Conservation (phyloP, 2,113 vertebrate species). For the Tupaia tana region DNA sequence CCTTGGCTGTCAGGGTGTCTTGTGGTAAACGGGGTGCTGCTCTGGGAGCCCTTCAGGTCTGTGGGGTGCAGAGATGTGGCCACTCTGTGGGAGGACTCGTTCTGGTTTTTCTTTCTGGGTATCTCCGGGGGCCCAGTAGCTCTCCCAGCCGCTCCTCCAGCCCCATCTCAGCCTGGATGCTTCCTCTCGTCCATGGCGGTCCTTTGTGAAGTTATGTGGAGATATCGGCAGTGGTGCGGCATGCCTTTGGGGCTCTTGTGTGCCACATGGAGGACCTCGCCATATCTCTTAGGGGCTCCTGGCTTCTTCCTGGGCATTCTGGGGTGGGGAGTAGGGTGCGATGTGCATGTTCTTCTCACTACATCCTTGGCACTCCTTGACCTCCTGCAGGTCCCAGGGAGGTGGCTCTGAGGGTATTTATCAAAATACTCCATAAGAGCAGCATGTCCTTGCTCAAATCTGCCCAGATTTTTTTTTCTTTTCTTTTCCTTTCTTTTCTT, state of each 20-base stretch:
- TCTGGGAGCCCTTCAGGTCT: neutral
- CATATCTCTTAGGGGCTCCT: neutral
- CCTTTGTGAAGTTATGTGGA: neutral
- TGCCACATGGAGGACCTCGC: neutral
- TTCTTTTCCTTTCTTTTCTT: too few relatives aligned
- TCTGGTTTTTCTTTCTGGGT: neutral
- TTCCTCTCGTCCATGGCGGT: neutral
- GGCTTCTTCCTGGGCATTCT: neutral
- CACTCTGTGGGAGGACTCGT: accelerated
- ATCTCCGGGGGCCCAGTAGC: too few relatives aligned
- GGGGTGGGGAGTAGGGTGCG: accelerated
- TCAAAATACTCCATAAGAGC: neutral
- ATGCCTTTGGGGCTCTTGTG: neutral
- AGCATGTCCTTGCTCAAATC: neutral
- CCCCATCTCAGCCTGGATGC: neutral
- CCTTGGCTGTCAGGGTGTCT: neutral
- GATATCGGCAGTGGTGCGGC: neutral
- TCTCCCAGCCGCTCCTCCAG: neutral
- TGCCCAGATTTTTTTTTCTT: neutral
- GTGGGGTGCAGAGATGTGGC: neutral
- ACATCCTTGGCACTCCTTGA: accelerated
- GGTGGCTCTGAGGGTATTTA: neutral
- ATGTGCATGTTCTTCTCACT: neutral
- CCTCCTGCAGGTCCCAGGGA: neutral
- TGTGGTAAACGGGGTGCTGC: neutral